Evolutionary conservation across 2,113 vertebrate genomes (phyloP).

Genomic region (Ailurus styani): DNA sequence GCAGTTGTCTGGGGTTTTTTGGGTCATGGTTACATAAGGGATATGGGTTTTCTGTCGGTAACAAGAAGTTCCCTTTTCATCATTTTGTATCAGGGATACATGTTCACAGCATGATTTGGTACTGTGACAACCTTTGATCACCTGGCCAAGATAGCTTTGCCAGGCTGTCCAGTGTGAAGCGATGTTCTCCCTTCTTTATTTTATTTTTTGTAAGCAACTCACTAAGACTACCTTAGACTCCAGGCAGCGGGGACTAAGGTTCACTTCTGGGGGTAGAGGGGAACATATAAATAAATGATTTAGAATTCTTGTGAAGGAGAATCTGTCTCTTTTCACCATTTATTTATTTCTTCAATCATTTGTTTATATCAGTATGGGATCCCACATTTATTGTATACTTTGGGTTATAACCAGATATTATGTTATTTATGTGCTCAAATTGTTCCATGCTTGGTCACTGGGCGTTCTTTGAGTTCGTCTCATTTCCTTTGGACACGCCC

Average conservation of each 20-base stretch:
- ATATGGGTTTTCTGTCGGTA: not conserved
- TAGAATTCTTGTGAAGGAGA: not conserved
- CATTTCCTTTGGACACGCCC: not conserved
- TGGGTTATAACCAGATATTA: not conserved
- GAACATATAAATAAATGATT: not conserved
- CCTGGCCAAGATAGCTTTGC: not conserved
- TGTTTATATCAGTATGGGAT: not conserved
- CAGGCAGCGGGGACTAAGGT: not conserved
- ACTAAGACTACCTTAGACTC: not conserved
- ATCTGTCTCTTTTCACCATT: not conserved
- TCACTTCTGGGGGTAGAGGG: not conserved
- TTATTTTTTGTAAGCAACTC: not conserved
- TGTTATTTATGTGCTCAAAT: not conserved
- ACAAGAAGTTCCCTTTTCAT: not conserved
- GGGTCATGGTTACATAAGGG: not conserved
- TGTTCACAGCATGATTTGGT: not conserved
- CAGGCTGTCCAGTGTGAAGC: not conserved
- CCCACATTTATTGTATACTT: not conserved
- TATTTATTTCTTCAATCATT: not conserved
- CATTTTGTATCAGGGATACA: not conserved
- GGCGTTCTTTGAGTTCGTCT: not conserved
- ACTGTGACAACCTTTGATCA: not conserved
- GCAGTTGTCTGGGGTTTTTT: not conserved
- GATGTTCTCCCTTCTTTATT: not conserved
- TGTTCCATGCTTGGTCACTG: not conserved